Base-by-base conservation (phyloP, 1,140 invertebrate species). In the Pinna nobilis region DNA sequence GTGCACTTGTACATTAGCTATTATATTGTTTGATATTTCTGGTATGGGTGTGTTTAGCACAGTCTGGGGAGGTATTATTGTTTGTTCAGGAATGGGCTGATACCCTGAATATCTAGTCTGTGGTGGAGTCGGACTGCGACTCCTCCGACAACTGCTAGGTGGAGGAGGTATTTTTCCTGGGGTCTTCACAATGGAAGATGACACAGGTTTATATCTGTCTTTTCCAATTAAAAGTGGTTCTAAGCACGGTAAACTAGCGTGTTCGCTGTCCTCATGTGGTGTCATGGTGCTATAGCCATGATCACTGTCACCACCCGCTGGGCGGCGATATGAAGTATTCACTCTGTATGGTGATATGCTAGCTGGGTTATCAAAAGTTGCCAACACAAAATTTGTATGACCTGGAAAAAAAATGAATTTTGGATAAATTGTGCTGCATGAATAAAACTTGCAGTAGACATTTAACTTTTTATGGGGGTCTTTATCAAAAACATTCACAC, bases 251-350 rank as follows among this genome's bases (percentile, higher is more conserved):
- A 87, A 78, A 78, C 85, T 87, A 25, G 87, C 87, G 71, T 88
- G 87, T 77, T 88, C 86, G 74, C 85, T 86, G 71, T 97, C 96
- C 77, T 96, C 95, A 79, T 96, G 94, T 0, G 95, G 95, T 0
- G 95, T 97, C 96, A 97, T 97, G 0, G 96, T 97, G 20, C 95
- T 97, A 86, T 98, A 98, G 2, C 96, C 96, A 86, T 97, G 95
- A 89, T 98, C 96, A 35, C 95, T 96, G 78, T 96, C 95, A 5
- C 94, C 94, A 9, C 94, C 93, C 20, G 86, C 83, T 25, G 94
- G 93, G 50, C 95, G 90, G 37, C 94, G 91, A 82, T 97, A 96
- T 47, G 91, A 91, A 0, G 95, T 94, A 15, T 95, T 93, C 49
- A 97, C 93, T 51, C 95, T 92, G 84, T 97, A 97, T 0, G 96